These are phyloP conservation scores for Heliothis peltigera DNA, from an alignment of 2,888 invertebrate species.

Conservation along the genomic window DNA sequence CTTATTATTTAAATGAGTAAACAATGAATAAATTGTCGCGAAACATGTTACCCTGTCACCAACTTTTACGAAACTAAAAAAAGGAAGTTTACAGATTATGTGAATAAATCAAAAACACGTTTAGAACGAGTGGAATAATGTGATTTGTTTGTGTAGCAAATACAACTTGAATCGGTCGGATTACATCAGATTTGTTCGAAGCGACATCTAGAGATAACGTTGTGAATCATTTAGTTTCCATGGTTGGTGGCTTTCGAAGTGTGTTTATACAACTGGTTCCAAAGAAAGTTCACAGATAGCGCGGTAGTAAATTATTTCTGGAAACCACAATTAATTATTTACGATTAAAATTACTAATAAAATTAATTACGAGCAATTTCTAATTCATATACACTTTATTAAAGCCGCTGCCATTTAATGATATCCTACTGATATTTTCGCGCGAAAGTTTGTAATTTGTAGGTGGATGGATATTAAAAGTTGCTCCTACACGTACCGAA, in stretches of 20 bases:
- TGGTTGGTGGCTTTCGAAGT: neutral
- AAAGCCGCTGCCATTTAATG: no score
- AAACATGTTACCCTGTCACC: conserved; percentile 22
- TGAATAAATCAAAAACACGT: conserved; percentile 28
- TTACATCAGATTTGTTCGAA: conserved; percentile 5
- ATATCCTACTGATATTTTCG: no score
- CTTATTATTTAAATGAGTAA: conserved; percentile 29
- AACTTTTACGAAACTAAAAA: conserved; percentile 40
- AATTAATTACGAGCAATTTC: no score
- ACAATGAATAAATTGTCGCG: conserved; percentile 40
- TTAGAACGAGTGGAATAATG: neutral
- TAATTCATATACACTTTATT: no score
- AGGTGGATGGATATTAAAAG: no score
- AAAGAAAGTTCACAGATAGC: conserved; percentile 2
- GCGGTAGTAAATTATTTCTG: neutral
- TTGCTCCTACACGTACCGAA: no score
- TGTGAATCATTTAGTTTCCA: neutral
- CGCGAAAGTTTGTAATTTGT: no score
- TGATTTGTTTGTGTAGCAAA: neutral
- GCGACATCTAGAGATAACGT: conserved; percentile 24
- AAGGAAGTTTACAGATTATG: neutral
- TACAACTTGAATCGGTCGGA: conserved; percentile 28
- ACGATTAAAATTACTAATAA: no score
- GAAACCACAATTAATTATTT: no score
- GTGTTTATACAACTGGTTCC: neutral